These are phyloP conservation scores for Lasioglossum baleicum DNA, from an alignment of 1,140 invertebrate species.

Conservation along the genomic window DNA sequence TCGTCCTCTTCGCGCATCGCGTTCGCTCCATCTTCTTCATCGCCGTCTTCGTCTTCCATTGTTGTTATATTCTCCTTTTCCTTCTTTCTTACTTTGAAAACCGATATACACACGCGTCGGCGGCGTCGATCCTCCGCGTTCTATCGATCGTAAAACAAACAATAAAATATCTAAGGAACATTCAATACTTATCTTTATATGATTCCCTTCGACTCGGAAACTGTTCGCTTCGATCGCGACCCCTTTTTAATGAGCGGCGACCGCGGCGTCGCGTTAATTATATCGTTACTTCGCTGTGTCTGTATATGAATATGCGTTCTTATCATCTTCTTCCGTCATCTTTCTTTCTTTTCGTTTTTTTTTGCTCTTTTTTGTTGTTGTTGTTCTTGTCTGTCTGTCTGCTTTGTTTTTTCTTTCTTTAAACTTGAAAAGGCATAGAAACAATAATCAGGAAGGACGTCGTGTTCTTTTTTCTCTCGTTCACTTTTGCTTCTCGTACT, in stretches of 20 bases:
- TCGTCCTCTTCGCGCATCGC: too few species aligned
- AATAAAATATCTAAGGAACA: conserved; percentile 58
- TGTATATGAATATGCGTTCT: conserved; percentile 54
- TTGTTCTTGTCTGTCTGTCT: neutral
- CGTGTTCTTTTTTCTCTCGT: conserved; percentile 30
- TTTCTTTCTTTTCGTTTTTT: too few species aligned
- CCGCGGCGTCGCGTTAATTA: conserved; percentile 27
- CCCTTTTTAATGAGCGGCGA: conserved; percentile 11
- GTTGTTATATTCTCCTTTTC: neutral
- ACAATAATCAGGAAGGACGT: conserved; percentile 64
- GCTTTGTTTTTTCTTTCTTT: neutral
- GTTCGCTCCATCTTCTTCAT: too few species aligned
- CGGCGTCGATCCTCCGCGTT: conserved; percentile 7
- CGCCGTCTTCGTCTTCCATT: too few species aligned
- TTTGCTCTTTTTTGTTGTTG: too few species aligned
- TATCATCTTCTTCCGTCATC: too few species aligned
- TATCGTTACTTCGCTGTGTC: conserved; percentile 42
- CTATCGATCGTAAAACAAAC: conserved; percentile 47
- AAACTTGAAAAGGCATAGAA: conserved; percentile 58
- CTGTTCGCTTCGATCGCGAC: neutral
- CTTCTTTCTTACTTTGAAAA: conserved; percentile 6
- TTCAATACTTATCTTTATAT: conserved; percentile 56
- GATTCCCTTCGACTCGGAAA: conserved; percentile 48
- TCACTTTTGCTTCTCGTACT: conserved; percentile 20
- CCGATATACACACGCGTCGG: conserved; percentile 28